Evolutionary conservation across 2,797 vertebrate genomes (phyloP).

Genomic region (Sebastes itinus): DNA sequence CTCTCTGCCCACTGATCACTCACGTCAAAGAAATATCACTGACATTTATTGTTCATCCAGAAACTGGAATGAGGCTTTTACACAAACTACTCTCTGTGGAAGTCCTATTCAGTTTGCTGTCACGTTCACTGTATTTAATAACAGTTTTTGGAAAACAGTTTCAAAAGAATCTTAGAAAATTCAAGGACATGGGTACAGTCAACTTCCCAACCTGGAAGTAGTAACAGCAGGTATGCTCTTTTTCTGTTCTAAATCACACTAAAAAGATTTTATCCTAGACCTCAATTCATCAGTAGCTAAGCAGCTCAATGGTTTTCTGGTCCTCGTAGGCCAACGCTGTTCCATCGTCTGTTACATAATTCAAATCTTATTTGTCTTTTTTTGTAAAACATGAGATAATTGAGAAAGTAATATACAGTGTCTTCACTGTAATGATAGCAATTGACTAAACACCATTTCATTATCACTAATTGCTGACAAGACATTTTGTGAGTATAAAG

Average conservation of each 20-base stretch:
- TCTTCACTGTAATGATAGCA: not conserved
- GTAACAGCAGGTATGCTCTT: not conserved
- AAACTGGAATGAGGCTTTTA: not conserved
- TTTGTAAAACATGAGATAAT: not conserved
- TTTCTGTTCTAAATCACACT: not conserved
- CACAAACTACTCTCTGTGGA: not conserved
- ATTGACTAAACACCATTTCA: not conserved
- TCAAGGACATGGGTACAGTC: not conserved
- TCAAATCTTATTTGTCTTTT: not conserved
- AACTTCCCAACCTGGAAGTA: not conserved
- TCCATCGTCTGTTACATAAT: not conserved
- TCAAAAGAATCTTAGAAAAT: not conserved
- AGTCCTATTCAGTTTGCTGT: not conserved
- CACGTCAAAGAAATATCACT: constrained; percentile 2
- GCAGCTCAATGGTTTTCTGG: not conserved
- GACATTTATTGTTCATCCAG: constrained; percentile 17
- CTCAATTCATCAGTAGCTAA: not conserved
- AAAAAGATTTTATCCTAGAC: not conserved
- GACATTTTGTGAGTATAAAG: not conserved
- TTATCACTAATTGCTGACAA: not conserved
- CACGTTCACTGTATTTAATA: not conserved
- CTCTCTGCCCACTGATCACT: constrained; percentile 10
- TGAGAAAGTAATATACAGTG: not conserved
- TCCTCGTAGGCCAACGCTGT: not conserved
- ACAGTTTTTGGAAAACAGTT: not conserved